A percentile compares a stretch with the other conserved stretches of the same genome.
Evolutionary conservation across 2,113 vertebrate genomes (phyloP).

Genomic region (Dendropsophus ebraccatus): DNA sequence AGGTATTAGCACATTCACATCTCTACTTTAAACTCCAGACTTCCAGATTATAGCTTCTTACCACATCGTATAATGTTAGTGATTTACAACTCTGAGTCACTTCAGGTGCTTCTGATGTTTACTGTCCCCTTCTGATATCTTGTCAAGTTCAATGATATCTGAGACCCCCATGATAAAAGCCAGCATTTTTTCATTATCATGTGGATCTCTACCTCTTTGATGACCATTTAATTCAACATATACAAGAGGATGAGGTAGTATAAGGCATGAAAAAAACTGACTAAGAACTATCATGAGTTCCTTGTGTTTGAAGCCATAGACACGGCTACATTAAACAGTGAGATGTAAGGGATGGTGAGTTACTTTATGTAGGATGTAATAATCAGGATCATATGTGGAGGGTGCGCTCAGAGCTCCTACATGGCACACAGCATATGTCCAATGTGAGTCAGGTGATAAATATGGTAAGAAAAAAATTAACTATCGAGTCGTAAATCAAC

Average conservation of each 20-base stretch:
- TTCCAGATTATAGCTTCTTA: neutral
- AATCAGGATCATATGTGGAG: constrained; percentile 46
- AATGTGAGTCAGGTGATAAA: constrained; percentile 33
- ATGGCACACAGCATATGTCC: neutral
- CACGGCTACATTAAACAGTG: neutral
- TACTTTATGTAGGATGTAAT: neutral
- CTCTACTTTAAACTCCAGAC: neutral
- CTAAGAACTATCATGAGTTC: neutral
- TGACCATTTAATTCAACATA: neutral
- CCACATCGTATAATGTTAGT: neutral
- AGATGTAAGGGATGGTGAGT: neutral
- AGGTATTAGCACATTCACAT: neutral
- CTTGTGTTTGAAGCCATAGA: constrained; percentile 12
- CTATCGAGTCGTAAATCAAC: constrained; percentile 25
- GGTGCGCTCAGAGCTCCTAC: neutral
- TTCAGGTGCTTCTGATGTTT: neutral
- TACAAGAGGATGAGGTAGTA: neutral
- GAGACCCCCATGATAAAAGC: neutral
- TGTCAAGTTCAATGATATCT: constrained; percentile 10
- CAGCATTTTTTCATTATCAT: constrained; percentile 39
- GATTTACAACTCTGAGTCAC: neutral
- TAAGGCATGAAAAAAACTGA: neutral
- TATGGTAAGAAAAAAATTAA: constrained; percentile 12
- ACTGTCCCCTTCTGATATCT: constrained; percentile 14
- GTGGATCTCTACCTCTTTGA: neutral